Conservation (phyloP, 2,888 invertebrate genomes). For the Pristionchus maxplancki region DNA sequence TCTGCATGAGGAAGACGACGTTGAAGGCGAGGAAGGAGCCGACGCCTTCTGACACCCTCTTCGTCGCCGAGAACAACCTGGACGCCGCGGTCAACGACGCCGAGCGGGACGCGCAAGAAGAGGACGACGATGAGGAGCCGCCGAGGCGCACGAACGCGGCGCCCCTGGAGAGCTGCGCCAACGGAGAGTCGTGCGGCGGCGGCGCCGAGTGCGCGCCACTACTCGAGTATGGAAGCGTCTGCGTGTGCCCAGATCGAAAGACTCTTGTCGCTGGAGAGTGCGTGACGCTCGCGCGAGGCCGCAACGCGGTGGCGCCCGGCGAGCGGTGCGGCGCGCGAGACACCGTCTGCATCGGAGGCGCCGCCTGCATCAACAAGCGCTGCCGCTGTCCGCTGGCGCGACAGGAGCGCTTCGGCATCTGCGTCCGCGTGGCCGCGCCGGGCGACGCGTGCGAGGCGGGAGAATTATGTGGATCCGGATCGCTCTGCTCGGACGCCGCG, state of each 20-base stretch:
- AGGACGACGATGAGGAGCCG: constrained; percentile 36
- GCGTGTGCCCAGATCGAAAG: constrained; percentile 64
- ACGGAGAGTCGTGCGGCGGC: constrained; percentile 64
- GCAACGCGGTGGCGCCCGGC: constrained; percentile 59
- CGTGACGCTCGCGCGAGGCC: constrained; percentile 57
- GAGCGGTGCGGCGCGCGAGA: constrained; percentile 57
- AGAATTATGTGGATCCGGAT: constrained; percentile 70
- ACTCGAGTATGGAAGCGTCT: constrained; percentile 67
- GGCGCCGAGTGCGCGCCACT: constrained; percentile 68
- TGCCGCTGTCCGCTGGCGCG: constrained; percentile 63
- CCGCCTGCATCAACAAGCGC: constrained; percentile 58
- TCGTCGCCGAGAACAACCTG: constrained; percentile 43
- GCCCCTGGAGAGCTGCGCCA: constrained; percentile 68
- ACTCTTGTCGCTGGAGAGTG: constrained; percentile 65
- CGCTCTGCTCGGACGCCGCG: constrained; percentile 60
- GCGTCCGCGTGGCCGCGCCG: constrained; percentile 65
- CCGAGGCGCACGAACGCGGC: constrained; percentile 55
- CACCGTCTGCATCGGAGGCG: constrained; percentile 69
- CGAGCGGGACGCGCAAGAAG: not conserved
- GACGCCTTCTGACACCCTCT: not conserved
- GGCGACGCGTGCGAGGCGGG: constrained; percentile 71
- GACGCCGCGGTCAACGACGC: not conserved
- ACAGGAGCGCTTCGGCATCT: constrained; percentile 67
- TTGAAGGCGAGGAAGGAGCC: constrained; percentile 3
- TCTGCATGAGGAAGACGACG: constrained; percentile 58